Conservation (phyloP, 2,888 invertebrate species). For the Laothoe populi region DNA sequence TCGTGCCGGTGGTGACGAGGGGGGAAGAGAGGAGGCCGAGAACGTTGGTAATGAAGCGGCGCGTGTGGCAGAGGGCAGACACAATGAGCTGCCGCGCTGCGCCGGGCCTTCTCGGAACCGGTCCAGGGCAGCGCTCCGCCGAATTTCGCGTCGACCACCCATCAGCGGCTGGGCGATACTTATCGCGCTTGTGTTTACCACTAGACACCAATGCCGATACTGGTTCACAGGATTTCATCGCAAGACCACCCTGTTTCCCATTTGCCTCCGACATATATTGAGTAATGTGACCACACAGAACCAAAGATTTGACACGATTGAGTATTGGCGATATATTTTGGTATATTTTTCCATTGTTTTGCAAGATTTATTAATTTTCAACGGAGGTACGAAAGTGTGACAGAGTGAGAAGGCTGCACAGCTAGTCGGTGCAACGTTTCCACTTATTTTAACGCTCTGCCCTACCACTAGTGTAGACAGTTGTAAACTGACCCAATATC, state of each 20-base stretch:
- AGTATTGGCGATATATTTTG: neutral
- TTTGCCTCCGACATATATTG: conserved; percentile 26
- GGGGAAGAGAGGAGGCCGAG: conserved; percentile 43
- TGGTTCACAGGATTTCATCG: conserved; percentile 53
- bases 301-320: neutral
- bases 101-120: conserved; percentile 79
- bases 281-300: neutral
- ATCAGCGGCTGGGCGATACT: conserved; percentile 70
- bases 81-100: conserved; percentile 78
- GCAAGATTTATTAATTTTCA: conserved; percentile 2
- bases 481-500: neutral
- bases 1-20: conserved; percentile 36
- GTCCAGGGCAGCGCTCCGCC: conserved; percentile 77
- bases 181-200: conserved; percentile 79
- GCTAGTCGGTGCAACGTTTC: conserved; percentile 64
- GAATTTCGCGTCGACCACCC: conserved; percentile 83
- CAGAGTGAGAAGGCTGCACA: conserved; percentile 53
- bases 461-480: neutral
- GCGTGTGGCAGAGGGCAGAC: conserved; percentile 77
- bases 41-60: conserved; percentile 64
- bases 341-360: neutral
- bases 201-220: conserved; percentile 64
- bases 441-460: conserved; percentile 44
- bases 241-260: conserved; percentile 63
- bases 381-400: neutral